Evolutionary conservation across 1,140 invertebrate species (phyloP), one percentile per base, ranked within the genome.

Genomic region (Calephelis virginiensis): DNA sequence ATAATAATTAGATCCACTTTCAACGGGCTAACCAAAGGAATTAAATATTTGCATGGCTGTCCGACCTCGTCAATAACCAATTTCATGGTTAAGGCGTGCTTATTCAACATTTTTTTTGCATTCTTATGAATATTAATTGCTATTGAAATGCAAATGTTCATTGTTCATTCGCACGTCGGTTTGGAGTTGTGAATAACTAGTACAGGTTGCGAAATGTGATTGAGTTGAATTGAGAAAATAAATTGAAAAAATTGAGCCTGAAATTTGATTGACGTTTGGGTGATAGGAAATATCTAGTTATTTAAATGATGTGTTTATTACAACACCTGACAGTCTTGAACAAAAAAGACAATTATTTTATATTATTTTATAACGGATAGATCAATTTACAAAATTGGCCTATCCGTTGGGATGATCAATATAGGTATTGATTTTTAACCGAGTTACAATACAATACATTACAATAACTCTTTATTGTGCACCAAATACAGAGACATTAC

Each of bases 111-210:
- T 17, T 50, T 56, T 56, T 56, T 56, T 56, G 40, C 10, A 28
- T 56, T 28, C 49, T 53, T 56, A 56, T 56, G 50, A 56, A 56
- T 56, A 56, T 56, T 56, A 56, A 56, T 56, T 12, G 50, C 2
- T 28, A 37, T 56, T 37, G 50, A 56, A 56, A 56, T 9, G 8
- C 28, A 56, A 56, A 17, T 37, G 17, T 0, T 14, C 17, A 56
- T 56, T 56, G 50, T 56, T 56, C 28, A 9, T 37, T 12, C 10
- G 50, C 50, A 56, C 50, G 50, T 56, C 17, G 17, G 50, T 56
- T 53, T 8, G 14, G 17, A 37, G 50, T 56, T 56, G 4, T 10
- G 14, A 8, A 53, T 53, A 53, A 53, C 14, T 7, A 53, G 50
- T 17, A 8, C 10, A 5, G 10, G 13, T 53, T 17, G 17, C 11